Evolutionary conservation across 2,113 vertebrate genomes (phyloP), one percentile per base, ranked within the genome.

Genomic region (Tragelaphus strepsiceros): DNA sequence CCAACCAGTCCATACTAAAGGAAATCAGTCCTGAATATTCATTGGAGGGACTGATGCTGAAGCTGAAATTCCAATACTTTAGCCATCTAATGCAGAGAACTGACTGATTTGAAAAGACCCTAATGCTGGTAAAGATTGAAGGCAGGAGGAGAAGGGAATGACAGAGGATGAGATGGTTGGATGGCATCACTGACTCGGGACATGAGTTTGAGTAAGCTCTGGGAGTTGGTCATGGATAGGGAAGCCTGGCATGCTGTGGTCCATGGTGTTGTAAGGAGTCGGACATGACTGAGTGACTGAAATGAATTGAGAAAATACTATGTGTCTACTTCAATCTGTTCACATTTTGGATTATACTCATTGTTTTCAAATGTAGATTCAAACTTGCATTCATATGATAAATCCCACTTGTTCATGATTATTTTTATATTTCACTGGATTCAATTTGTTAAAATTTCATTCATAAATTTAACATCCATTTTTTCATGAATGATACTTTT

Each of bases 101-200:
- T 67, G 64, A 67, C 64, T 67, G 15, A 67, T 17, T 67, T n/a
- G 32, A 19, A 67, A 67, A 67, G 16, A 67, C 4, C 2, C 4
- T n/a, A n/a, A 10, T 35, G 16, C 17, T 67, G 16, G 32, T 32
- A 67, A 67, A 67, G 32, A 67, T n/a, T 19, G 64, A 67, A 19
- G 64, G 16, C 7, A 0, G 32, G 32, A 19, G 8, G 16, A n/a
- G 32, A n/a, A n/a, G 61, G 15, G 8, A 16, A 67, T 1, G 16
- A n/a, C 32, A 67, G 64, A 67, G 8, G 62, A n/a, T 64, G 62
- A n/a, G 62, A 64, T n/a, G 30, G 16, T 10, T 67, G 64, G 16
- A 67, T 67, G 64, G 16, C 14, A n/a, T 10, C 64, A n/a, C 32
- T 32, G 28, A 67, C 8, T 67, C 8, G 14, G 64, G 32, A 67